Conservation (phyloP, 2,113 vertebrate genomes). For the Columba janthina region DNA sequence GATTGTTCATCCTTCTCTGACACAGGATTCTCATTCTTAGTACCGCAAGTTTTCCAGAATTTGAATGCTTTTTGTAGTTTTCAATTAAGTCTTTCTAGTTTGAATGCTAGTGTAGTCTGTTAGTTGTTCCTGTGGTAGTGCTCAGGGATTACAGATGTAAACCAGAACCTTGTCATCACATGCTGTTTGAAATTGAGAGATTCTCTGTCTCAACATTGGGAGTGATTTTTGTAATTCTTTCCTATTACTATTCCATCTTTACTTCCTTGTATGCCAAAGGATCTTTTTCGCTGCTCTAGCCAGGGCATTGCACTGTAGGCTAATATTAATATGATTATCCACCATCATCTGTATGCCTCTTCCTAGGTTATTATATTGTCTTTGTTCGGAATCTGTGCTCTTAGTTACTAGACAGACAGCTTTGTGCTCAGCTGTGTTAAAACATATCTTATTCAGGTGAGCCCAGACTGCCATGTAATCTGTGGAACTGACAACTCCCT, state of each 20-base stretch:
- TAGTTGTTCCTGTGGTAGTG: background rate
- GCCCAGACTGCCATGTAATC: constrained; percentile 28
- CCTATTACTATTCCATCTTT: background rate
- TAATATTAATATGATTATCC: constrained; percentile 49
- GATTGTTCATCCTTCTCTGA: background rate
- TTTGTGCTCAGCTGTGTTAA: constrained; percentile 52
- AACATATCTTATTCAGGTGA: constrained; percentile 54
- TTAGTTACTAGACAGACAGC: constrained; percentile 38
- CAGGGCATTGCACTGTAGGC: background rate
- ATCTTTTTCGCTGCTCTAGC: background rate
- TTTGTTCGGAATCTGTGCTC: constrained; percentile 35
- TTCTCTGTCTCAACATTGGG: background rate
- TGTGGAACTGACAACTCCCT: constrained; percentile 25
- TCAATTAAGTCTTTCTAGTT: background rate
- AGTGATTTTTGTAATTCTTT: constrained; percentile 15
- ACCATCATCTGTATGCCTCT: background rate
- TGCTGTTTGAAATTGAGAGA: background rate
- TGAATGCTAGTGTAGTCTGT: background rate
- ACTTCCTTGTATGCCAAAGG: background rate
- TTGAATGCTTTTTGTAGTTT: background rate
- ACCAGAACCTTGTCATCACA: background rate
- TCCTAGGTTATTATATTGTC: constrained; percentile 3
- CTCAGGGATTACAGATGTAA: background rate
- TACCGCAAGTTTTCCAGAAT: background rate
- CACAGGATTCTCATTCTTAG: background rate